phyloP scores from a whole-genome alignment of 1,140 invertebrate genomes.

The Ylistrum balloti region DNA sequence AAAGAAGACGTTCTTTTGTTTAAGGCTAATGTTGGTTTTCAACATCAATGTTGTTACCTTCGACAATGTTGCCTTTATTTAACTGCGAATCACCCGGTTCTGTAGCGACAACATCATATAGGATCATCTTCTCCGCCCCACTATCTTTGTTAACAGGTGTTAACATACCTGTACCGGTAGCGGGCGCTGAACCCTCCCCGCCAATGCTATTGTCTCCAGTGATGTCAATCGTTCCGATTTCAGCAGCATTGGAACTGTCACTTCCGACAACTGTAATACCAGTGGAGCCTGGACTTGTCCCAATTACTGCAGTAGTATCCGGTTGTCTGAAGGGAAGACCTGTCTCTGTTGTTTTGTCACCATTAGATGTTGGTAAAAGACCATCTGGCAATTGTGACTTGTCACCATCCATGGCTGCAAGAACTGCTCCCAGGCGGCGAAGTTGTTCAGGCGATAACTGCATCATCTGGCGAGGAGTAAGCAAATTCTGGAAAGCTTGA shows the following conservation, averaged over 20 bases:
- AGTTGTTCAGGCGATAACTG: background rate
- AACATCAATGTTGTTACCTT: background rate
- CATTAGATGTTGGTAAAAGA: background rate
- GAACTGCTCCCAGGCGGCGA: background rate
- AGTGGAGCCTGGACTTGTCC: background rate
- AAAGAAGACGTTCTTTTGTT: too few relatives aligned
- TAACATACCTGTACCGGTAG: background rate
- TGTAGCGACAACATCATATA: background rate
- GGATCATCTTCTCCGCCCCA: constrained; percentile 36
- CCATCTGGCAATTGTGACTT: background rate
- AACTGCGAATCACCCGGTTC: background rate
- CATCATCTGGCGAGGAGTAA: background rate
- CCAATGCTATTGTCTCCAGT: background rate
- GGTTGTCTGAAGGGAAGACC: background rate
- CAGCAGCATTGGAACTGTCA: background rate
- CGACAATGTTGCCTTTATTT: background rate
- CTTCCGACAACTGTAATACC: background rate
- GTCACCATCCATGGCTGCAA: background rate
- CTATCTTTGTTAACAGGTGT: background rate
- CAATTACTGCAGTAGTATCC: background rate
- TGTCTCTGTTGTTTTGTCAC: background rate
- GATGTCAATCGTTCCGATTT: background rate
- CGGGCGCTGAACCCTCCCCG: background rate
- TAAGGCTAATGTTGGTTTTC: too few relatives aligned
- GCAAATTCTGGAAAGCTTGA: background rate